These are phyloP conservation scores for Butastur rufipennis DNA, from an alignment of 2,113 vertebrate genomes.

Conservation along the genomic window DNA sequence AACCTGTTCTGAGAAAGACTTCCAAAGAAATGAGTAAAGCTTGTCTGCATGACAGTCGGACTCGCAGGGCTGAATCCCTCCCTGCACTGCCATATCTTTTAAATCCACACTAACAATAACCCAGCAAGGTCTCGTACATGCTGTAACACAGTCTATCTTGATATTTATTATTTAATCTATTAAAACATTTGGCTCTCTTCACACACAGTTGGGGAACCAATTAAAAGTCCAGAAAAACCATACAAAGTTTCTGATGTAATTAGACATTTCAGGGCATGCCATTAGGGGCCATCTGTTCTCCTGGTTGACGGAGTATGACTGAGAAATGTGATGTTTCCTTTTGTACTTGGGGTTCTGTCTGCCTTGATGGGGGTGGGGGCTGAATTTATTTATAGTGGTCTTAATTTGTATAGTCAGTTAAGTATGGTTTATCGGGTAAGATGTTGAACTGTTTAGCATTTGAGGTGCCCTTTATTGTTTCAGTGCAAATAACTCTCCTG, in stretches of 20 bases:
- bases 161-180: constrained; percentile 46
- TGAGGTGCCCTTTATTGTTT: neutral
- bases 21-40: neutral
- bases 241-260: constrained; percentile 13
- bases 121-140: neutral
- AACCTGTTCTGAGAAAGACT: neutral
- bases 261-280: neutral
- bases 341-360: neutral
- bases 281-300: constrained; percentile 54
- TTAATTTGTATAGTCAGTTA: neutral
- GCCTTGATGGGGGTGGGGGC: neutral
- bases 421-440: neutral
- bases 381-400: neutral
- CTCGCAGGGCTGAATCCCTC: neutral
- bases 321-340: neutral
- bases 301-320: neutral
- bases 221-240: constrained; percentile 38
- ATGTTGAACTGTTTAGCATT: neutral
- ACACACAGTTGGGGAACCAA: constrained; percentile 21
- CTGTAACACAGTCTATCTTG: neutral
- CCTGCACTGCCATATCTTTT: neutral
- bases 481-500: neutral
- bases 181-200: constrained; percentile 2
- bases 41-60: neutral
- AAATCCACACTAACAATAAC: neutral